Conservation (phyloP, 2,888 invertebrate species). For the Gisinianus flammeolus region DNA sequence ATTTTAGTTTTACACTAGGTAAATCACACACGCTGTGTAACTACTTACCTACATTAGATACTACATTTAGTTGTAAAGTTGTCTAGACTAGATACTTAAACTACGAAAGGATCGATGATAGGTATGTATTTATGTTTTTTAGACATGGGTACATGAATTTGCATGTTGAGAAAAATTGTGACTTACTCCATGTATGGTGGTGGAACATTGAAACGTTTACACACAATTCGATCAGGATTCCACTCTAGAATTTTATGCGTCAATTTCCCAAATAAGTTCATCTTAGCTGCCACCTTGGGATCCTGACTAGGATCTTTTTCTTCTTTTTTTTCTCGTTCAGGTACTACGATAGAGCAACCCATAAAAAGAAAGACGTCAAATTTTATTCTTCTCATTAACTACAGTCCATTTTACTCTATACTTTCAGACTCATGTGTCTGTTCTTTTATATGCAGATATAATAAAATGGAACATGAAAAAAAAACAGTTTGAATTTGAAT, state of each 20-base stretch:
- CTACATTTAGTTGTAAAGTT: too few species aligned
- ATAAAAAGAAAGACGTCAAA: slow-evolving; percentile 46
- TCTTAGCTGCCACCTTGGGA: slow-evolving; percentile 73
- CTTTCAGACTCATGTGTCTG: too few species aligned
- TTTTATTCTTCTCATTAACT: not conserved
- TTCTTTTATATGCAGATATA: not conserved
- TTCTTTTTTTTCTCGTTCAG: slow-evolving; percentile 56
- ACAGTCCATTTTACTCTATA: too few species aligned
- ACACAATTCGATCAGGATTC: slow-evolving; percentile 83
- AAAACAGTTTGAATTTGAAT: not conserved
- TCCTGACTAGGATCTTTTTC: slow-evolving; percentile 62
- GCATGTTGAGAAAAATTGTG: too few species aligned
- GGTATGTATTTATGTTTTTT: too few species aligned
- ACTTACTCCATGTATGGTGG: slow-evolving; percentile 75
- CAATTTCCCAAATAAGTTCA: slow-evolving; percentile 78
- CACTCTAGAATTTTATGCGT: slow-evolving; percentile 75
- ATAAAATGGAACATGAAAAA: not conserved
- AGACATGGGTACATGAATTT: too few species aligned
- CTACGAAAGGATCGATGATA: too few species aligned
- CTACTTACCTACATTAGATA: too few species aligned
- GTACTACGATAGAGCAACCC: slow-evolving; percentile 44
- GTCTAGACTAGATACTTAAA: too few species aligned
- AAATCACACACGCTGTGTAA: too few species aligned
- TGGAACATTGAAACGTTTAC: slow-evolving; percentile 92
- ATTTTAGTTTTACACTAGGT: too few species aligned